Conservation (phyloP, 1,140 invertebrate species). For the Palaemon carinicauda region DNA sequence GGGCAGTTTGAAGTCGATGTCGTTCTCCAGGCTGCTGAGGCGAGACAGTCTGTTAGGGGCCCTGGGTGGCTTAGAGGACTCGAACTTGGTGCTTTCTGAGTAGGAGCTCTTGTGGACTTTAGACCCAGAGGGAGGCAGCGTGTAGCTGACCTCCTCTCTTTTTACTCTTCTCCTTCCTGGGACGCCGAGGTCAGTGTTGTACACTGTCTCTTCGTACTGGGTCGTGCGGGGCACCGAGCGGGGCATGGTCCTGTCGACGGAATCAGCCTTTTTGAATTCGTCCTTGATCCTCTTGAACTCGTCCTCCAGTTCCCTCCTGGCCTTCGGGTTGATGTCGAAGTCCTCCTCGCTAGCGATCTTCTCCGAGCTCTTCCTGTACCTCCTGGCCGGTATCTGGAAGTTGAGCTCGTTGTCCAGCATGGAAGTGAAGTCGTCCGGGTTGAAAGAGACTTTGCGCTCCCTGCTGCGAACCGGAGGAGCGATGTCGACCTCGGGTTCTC, state of each 20-base stretch:
- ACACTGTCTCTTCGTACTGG: slow-evolving; percentile 42
- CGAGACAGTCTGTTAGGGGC: slow-evolving; percentile 32
- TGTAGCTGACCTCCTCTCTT: slow-evolving; percentile 31
- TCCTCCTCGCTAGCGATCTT: background rate
- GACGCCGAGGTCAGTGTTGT: slow-evolving; percentile 13
- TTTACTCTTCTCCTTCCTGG: slow-evolving; percentile 39
- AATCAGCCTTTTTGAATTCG: slow-evolving; percentile 27
- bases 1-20: slow-evolving; percentile 30
- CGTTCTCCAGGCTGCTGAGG: slow-evolving; percentile 41
- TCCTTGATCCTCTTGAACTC: background rate
- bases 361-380: slow-evolving; percentile 14
- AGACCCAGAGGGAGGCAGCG: slow-evolving; percentile 26
- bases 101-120: slow-evolving; percentile 46
- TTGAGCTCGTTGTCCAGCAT: slow-evolving; percentile 30
- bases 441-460: slow-evolving; percentile 29
- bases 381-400: slow-evolving; percentile 22
- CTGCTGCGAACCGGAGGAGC: background rate
- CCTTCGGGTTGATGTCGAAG: slow-evolving; percentile 17
- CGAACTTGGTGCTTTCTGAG: slow-evolving; percentile 32
- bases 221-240: background rate
- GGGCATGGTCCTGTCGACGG: slow-evolving; percentile 2
- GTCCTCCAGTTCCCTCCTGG: slow-evolving; percentile 15
- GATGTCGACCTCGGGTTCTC: background rate
- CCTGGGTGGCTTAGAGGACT: slow-evolving; percentile 38
- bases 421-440: slow-evolving; percentile 27